These are phyloP conservation scores for Gopherus evgoodei DNA, from an alignment of 2,113 vertebrate genomes.

Conservation along the genomic window DNA sequence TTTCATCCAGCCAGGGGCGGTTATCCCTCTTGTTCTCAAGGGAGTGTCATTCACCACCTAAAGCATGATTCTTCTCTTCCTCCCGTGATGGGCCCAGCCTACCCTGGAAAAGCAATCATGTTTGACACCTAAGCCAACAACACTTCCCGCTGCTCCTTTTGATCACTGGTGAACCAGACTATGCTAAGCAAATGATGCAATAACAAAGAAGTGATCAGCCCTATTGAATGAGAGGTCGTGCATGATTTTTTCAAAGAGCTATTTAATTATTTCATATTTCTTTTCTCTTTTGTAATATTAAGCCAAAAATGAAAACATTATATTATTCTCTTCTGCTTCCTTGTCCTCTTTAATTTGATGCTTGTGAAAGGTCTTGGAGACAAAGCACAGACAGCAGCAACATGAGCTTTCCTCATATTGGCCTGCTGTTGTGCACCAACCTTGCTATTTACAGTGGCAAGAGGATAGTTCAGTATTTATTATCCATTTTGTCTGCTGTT, in stretches of 20 bases:
- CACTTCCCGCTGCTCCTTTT: neutral
- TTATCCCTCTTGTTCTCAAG: neutral
- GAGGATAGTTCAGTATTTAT: neutral
- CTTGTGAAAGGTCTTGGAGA: neutral
- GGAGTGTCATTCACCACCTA: neutral
- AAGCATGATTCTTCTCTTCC: neutral
- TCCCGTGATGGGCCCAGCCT: neutral
- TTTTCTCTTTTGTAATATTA: neutral
- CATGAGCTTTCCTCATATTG: neutral
- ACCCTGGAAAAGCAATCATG: neutral
- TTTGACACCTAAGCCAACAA: rapidly evolving
- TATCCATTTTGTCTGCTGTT: neutral
- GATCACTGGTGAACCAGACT: rapidly evolving
- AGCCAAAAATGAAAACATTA: neutral
- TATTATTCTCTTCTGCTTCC: neutral
- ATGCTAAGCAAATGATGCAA: rapidly evolving
- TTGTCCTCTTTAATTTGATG: neutral
- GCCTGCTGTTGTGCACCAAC: neutral
- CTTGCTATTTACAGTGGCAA: neutral
- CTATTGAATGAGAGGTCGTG: neutral
- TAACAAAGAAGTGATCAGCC: neutral
- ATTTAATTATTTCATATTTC: neutral
- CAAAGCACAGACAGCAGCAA: neutral
- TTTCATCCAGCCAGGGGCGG: neutral
- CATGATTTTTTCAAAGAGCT: neutral